Evolutionary conservation across 1,140 invertebrate species (phyloP).

Genomic region (Saccostrea echinata): DNA sequence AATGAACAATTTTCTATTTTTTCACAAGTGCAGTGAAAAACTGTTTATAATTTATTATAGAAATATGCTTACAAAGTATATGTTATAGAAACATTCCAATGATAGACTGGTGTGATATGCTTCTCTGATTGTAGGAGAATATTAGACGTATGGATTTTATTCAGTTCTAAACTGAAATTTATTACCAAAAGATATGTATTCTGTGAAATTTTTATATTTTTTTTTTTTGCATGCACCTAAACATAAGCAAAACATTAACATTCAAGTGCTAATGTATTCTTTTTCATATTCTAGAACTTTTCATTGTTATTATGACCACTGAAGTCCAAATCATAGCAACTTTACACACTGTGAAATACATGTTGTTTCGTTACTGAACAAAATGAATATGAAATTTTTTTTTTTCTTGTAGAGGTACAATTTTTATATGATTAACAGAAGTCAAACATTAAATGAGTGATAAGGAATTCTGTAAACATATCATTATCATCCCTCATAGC

Average conservation of each 20-base stretch:
- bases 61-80: conserved; percentile 12
- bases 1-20: conserved; percentile 25
- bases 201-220: neutral
- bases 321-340: too few species aligned
- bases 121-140: neutral
- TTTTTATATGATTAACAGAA: neutral
- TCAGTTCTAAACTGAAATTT: conserved; percentile 27
- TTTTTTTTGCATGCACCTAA: neutral
- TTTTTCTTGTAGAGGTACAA: neutral
- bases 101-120: neutral
- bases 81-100: conserved; percentile 5
- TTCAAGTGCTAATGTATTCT: neutral
- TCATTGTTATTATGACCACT: neutral
- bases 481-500: conserved; percentile 25
- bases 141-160: neutral
- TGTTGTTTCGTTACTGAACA: neutral
- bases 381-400: neutral
- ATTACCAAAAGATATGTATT: neutral
- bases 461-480: conserved; percentile 1
- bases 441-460: neutral
- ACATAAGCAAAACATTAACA: neutral
- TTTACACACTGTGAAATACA: too few species aligned
- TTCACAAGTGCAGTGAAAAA: conserved; percentile 15
- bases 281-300: neutral
- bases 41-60: neutral